phyloP scores from a whole-genome alignment of 2,888 invertebrate species.

The Pyrrhosoma nymphula region DNA sequence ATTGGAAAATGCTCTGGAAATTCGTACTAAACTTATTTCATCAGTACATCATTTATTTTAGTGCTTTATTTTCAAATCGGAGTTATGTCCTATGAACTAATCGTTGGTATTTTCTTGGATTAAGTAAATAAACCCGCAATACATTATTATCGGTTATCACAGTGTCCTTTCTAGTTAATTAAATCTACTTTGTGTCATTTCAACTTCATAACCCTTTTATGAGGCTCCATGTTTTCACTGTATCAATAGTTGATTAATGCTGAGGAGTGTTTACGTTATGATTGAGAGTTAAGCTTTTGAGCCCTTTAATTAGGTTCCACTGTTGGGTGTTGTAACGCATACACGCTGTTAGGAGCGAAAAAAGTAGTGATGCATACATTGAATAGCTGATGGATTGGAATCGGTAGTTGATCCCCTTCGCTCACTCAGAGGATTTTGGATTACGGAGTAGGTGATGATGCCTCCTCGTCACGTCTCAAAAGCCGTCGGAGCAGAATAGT shows the following conservation, averaged over 20 bases:
- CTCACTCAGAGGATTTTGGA: neutral
- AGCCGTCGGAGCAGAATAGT: neutral
- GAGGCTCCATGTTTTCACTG: neutral
- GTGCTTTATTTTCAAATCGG: too few species aligned
- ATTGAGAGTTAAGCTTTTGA: neutral
- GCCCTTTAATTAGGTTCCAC: neutral
- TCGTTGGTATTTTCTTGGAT: too few species aligned
- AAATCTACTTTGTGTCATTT: too few species aligned
- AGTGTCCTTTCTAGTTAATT: too few species aligned
- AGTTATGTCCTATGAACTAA: too few species aligned
- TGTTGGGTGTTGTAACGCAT: neutral
- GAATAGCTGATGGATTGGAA: neutral
- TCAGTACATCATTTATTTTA: too few species aligned
- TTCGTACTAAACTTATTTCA: too few species aligned
- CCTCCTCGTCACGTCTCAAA: neutral
- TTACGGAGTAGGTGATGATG: neutral
- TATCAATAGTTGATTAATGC: neutral
- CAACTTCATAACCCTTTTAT: too few species aligned
- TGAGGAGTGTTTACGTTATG: neutral
- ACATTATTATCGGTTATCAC: too few species aligned
- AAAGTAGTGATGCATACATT: neutral
- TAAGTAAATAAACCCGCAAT: too few species aligned
- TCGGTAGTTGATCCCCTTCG: neutral
- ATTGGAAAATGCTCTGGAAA: too few species aligned
- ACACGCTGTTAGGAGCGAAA: neutral